Conservation (phyloP, 2,113 vertebrate genomes). For the Platycercus adscitus region DNA sequence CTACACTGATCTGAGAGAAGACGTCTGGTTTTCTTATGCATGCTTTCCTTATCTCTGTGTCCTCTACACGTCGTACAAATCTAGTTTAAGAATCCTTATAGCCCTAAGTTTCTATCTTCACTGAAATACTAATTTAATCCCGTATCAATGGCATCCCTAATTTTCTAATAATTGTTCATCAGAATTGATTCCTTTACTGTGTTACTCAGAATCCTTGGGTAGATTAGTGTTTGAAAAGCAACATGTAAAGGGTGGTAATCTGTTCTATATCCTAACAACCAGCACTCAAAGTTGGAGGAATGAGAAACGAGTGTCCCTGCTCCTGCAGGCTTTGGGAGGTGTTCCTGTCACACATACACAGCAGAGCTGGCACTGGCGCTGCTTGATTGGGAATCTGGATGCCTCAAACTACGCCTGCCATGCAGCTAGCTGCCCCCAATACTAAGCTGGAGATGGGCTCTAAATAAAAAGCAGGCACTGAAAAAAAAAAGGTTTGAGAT, state of each 20-base stretch:
- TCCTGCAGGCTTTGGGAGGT: neutral
- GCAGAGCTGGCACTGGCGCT: neutral
- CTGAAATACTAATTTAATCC: neutral
- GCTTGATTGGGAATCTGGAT: neutral
- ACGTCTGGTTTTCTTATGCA: neutral
- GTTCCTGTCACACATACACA: fast-evolving
- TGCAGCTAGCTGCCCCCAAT: fast-evolving
- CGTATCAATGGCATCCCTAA: neutral
- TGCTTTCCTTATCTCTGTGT: neutral
- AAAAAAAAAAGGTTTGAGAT: fast-evolving
- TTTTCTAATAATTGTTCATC: neutral
- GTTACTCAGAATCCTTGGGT: neutral
- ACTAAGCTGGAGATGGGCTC: too few species aligned
- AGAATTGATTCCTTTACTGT: neutral
- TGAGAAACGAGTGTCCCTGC: neutral
- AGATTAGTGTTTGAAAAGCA: neutral
- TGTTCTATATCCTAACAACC: neutral
- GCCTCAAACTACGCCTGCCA: too few species aligned
- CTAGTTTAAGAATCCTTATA: neutral
- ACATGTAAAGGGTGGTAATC: neutral
- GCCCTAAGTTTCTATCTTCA: neutral
- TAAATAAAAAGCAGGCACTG: fast-evolving
- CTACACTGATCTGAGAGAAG: neutral
- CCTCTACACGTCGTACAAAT: neutral
- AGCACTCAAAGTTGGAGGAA: neutral